Evolutionary conservation across 2,113 vertebrate species (phyloP).

Genomic region (Callipepla squamata): DNA sequence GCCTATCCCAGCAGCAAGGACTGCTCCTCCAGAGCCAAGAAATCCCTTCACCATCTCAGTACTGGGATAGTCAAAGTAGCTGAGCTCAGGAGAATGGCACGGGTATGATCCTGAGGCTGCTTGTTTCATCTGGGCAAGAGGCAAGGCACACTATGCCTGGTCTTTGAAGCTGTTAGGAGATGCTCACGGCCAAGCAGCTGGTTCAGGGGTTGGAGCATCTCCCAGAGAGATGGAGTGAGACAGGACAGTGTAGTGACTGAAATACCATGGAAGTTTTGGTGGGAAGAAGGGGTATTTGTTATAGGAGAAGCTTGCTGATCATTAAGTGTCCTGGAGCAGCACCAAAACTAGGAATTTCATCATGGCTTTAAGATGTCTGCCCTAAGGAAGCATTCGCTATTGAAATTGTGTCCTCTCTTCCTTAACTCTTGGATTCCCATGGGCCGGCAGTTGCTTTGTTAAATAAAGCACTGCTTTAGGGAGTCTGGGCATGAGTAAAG

Average conservation of each 20-base stretch:
- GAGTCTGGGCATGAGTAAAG: constrained; percentile 12
- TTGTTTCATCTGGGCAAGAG: neutral
- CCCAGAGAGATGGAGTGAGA: neutral
- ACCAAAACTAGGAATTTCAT: neutral
- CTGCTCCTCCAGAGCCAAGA: neutral
- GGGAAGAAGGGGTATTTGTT: neutral
- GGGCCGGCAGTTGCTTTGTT: neutral
- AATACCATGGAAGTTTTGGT: neutral
- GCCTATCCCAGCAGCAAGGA: neutral
- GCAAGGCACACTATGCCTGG: neutral
- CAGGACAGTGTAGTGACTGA: neutral
- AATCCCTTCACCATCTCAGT: neutral
- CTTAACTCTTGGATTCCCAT: neutral
- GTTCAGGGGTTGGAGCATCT: neutral
- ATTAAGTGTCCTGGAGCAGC: neutral
- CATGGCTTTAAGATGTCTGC: constrained; percentile 31
- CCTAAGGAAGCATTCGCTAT: constrained; percentile 19
- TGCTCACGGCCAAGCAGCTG: neutral
- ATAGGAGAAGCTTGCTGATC: neutral
- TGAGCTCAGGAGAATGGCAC: neutral
- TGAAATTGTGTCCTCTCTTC: constrained; percentile 12
- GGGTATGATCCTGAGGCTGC: neutral
- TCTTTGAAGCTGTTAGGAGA: neutral
- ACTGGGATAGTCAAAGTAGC: neutral
- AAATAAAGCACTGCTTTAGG: constrained; percentile 47